Base-by-base conservation (phyloP, 2,113 vertebrate species). In the Puntigrus tetrazona region DNA sequence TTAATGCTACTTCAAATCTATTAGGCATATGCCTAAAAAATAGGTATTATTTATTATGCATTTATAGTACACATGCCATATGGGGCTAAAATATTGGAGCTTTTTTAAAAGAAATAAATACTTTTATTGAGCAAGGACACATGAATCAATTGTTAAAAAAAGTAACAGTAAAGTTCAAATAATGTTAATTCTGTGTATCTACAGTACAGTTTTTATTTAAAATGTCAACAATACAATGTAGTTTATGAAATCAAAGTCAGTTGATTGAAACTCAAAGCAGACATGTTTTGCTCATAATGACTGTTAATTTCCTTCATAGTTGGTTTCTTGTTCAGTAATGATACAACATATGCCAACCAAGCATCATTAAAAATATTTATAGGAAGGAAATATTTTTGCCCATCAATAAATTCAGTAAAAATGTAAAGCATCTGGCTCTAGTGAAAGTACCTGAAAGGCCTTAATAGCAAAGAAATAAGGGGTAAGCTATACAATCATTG, bases 351-450 rank as follows among this genome's bases (percentile, higher is more conserved):
- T 79, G 52, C 31, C 73, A 38, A 25, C n/a, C 65, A 82, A 41
- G 8, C 65, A 82, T 78, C 43, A 67, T 72, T 86, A 38, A 38
- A 69, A 73, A 86, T 63, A 76, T 45, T 86, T 78, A 83, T 36
- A 70, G 69, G 41, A 83, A 34, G 41, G 76, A 81, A 69, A 84
- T 27, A 36, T 74, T 86, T 45, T 47, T 85, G 20, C 67, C 65
- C 43, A 72, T 59, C 50, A 63, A 52, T 59, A 78, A 67, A 81
- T 55, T 65, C 41, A 59, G 22, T 67, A n/a, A 82, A 78, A 83
- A 84, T 63, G 61, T 45, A 76, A 41, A 75, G 78, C 82, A 86
- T 87, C 59, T 86, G 61, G 52, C 72, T 59, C 27, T 73, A 34
- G 69, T 70, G 41, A 61, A 47, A 85, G 20, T 76, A 25, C 74